phyloP scores from a whole-genome alignment of 2,797 vertebrate species.

The Forpus xanthops region DNA sequence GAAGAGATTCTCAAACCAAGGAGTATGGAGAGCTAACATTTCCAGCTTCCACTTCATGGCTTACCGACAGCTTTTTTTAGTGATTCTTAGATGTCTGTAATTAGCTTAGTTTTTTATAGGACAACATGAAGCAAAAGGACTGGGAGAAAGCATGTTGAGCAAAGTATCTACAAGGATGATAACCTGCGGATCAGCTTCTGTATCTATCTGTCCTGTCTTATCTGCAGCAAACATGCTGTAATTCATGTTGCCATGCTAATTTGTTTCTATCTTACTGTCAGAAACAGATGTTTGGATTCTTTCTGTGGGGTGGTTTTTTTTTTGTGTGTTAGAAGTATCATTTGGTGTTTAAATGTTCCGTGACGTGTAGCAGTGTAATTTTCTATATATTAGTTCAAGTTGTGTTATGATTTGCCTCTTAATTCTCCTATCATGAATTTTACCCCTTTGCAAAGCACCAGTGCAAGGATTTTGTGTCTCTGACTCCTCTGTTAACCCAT shows the following conservation, averaged over 20 bases:
- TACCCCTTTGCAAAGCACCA: not conserved
- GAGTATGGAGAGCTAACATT: not conserved
- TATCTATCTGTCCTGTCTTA: not conserved
- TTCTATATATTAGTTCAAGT: not conserved
- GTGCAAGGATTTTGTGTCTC: not conserved
- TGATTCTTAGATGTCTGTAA: not conserved
- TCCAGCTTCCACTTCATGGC: not conserved
- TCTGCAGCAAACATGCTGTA: not conserved
- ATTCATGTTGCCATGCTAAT: not conserved
- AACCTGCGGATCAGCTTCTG: not conserved
- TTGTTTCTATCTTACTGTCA: not conserved
- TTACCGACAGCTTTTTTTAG: not conserved
- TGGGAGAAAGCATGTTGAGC: not conserved
- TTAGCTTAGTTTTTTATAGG: not conserved
- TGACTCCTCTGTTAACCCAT: not conserved
- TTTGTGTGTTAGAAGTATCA: not conserved
- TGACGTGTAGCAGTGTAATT: not conserved
- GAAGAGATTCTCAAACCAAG: not conserved
- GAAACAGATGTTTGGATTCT: not conserved
- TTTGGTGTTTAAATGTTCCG: not conserved
- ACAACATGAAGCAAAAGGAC: not conserved
- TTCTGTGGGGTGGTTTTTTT: accelerated
- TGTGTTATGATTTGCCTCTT: not conserved
- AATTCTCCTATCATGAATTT: not conserved
- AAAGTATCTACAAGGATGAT: not conserved